Conservation (phyloP, 35 echinoderm and acorn worm species). For the Heliocidaris erythrogramma region DNA sequence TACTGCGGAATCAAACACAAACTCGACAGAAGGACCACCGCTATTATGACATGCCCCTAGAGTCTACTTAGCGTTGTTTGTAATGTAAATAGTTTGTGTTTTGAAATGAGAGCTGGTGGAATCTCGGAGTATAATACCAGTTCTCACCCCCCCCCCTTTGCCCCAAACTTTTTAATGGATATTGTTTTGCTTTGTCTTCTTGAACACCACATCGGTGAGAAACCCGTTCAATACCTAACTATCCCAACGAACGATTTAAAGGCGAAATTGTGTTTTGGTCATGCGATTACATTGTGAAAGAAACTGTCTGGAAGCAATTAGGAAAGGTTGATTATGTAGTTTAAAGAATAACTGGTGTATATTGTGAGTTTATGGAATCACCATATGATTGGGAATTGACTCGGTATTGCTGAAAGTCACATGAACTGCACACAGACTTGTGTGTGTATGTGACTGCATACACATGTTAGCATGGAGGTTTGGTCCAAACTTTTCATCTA, state of each 20-base stretch:
- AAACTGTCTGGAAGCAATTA: too few relatives aligned
- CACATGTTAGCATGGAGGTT: too few relatives aligned
- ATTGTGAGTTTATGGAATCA: too few relatives aligned
- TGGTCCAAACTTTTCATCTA: too few relatives aligned
- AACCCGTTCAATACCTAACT: background rate
- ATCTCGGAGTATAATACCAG: background rate
- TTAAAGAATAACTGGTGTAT: too few relatives aligned
- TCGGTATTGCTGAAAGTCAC: too few relatives aligned
- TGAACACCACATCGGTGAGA: background rate
- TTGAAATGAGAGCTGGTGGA: slow-evolving; percentile 14
- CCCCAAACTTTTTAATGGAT: background rate
- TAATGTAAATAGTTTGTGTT: slow-evolving; percentile 34
- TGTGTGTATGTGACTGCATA: too few relatives aligned
- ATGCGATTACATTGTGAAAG: too few relatives aligned
- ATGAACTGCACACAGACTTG: too few relatives aligned
- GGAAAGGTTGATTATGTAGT: too few relatives aligned
- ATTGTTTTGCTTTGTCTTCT: background rate
- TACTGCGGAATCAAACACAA: background rate
- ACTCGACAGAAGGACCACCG: background rate
- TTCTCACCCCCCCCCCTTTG: background rate
- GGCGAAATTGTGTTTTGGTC: too few relatives aligned
- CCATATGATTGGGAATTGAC: too few relatives aligned
- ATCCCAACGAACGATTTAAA: background rate
- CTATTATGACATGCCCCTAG: slow-evolving; percentile 6
- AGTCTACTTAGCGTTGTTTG: slow-evolving; percentile 29